Conservation (phyloP, 1,140 invertebrate genomes). For the Wasmannia auropunctata region DNA sequence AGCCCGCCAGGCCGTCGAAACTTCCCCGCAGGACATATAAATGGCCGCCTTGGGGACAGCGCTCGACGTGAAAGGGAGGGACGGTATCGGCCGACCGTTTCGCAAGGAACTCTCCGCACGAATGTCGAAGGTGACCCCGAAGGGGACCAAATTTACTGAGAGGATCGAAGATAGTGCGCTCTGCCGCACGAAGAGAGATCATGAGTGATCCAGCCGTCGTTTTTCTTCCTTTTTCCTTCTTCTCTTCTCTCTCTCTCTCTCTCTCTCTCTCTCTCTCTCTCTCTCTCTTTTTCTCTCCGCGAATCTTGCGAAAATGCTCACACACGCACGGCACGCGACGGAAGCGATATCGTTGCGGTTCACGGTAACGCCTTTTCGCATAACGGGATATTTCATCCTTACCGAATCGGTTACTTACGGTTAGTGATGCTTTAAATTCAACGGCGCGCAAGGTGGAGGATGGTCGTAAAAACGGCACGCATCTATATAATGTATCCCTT, state of each 20-base stretch:
- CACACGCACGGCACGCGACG: slow-evolving; percentile 18
- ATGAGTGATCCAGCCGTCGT: slow-evolving; percentile 14
- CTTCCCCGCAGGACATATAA: slow-evolving; percentile 63
- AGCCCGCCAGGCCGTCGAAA: slow-evolving; percentile 61
- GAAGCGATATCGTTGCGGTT: slow-evolving; percentile 1
- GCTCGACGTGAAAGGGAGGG: slow-evolving; percentile 37
- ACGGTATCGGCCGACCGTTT: slow-evolving; percentile 44
- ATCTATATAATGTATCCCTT: slow-evolving; percentile 21
- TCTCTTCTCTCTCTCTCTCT: too few relatives aligned
- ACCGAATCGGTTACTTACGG: neutral
- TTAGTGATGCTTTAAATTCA: slow-evolving; percentile 28
- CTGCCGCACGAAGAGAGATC: slow-evolving; percentile 20
- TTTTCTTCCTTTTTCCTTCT: neutral
- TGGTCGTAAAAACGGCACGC: slow-evolving; percentile 24
- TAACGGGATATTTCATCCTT: slow-evolving; percentile 2
- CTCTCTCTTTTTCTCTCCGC: neutral
- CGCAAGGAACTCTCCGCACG: slow-evolving; percentile 43
- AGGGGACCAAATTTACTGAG: slow-evolving; percentile 52
- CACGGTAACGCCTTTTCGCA: slow-evolving; percentile 2
- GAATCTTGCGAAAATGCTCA: neutral
- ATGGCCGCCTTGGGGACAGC: slow-evolving; percentile 54
- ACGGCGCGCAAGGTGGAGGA: neutral
- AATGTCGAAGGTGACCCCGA: slow-evolving; percentile 45
- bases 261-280: too few relatives aligned
- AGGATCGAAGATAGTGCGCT: slow-evolving; percentile 54